Conservation (phyloP, 2,888 invertebrate genomes). For the Acleris literana region DNA sequence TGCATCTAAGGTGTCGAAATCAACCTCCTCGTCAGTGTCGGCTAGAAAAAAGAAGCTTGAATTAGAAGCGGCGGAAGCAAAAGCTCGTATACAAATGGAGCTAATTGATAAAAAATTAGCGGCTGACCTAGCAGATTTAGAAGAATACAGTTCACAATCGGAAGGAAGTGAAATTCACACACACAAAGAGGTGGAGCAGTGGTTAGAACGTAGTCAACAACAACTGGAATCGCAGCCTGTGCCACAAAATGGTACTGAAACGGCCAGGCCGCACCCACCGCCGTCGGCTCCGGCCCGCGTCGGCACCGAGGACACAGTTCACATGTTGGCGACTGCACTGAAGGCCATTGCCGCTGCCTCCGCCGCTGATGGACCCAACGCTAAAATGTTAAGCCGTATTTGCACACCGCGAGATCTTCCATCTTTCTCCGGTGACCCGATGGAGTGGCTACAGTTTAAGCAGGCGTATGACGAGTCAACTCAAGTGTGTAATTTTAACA, state of each 20-base stretch:
- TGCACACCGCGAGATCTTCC: constrained; percentile 40
- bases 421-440: constrained; percentile 40
- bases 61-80: constrained; percentile 21
- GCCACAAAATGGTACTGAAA: constrained; percentile 12
- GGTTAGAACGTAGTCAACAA: constrained; percentile 1
- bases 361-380: background rate
- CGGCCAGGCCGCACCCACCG: constrained; percentile 6
- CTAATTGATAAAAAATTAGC: constrained; percentile 28
- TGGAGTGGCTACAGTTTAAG: constrained; percentile 45
- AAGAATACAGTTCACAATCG: constrained; percentile 3
- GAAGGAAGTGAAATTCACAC: background rate
- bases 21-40: background rate
- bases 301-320: constrained; percentile 17
- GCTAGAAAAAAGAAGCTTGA: constrained; percentile 5
- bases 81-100: constrained; percentile 24
- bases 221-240: constrained; percentile 23
- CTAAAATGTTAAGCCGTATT: constrained; percentile 36
- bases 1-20: background rate
- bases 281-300: background rate
- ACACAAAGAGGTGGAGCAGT: background rate
- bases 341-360: constrained; percentile 30
- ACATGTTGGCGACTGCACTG: constrained; percentile 37
- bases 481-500: constrained; percentile 39
- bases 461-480: constrained; percentile 43
- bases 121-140: constrained; percentile 20